phyloP scores from a whole-genome alignment of 2,797 vertebrate species.

The Danio kyathit region DNA sequence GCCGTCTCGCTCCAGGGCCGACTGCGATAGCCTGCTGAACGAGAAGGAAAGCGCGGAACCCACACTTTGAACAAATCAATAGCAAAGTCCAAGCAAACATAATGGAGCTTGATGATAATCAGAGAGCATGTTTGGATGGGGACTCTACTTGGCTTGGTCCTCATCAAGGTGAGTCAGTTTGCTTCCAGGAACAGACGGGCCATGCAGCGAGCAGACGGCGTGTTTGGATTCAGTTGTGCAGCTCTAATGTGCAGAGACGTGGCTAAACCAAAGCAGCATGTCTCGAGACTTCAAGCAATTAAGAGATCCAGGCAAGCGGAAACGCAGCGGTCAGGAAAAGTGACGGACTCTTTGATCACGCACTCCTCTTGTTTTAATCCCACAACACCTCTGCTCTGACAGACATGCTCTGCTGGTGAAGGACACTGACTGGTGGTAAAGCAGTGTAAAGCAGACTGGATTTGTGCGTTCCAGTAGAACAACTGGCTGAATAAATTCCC shows the following conservation, averaged over 20 bases:
- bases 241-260: slow-evolving; percentile 67
- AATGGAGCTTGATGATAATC: slow-evolving; percentile 43
- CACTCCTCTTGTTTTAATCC: slow-evolving; percentile 70
- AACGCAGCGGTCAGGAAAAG: slow-evolving; percentile 68
- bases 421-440: slow-evolving; percentile 28
- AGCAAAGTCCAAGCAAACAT: slow-evolving; percentile 24
- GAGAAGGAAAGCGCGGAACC: slow-evolving; percentile 19
- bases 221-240: slow-evolving; percentile 57
- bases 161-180: slow-evolving; percentile 33
- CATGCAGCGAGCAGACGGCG: slow-evolving; percentile 35
- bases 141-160: slow-evolving; percentile 36
- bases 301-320: slow-evolving; percentile 73
- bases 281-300: slow-evolving; percentile 75
- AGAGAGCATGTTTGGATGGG: slow-evolving; percentile 40
- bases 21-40: slow-evolving; percentile 31
- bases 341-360: slow-evolving; percentile 69
- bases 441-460: no score
- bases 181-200: slow-evolving; percentile 33
- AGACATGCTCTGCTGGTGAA: slow-evolving; percentile 53
- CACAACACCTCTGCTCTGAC: slow-evolving; percentile 65
- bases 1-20: slow-evolving; percentile 4
- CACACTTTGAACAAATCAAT: slow-evolving; percentile 20
- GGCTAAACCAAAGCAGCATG: slow-evolving; percentile 71
- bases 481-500: not conserved
- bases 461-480: not conserved